Evolutionary conservation across 2,113 vertebrate genomes (phyloP), one percentile per base, ranked within the genome.

Genomic region (Pseudopipra pipra): DNA sequence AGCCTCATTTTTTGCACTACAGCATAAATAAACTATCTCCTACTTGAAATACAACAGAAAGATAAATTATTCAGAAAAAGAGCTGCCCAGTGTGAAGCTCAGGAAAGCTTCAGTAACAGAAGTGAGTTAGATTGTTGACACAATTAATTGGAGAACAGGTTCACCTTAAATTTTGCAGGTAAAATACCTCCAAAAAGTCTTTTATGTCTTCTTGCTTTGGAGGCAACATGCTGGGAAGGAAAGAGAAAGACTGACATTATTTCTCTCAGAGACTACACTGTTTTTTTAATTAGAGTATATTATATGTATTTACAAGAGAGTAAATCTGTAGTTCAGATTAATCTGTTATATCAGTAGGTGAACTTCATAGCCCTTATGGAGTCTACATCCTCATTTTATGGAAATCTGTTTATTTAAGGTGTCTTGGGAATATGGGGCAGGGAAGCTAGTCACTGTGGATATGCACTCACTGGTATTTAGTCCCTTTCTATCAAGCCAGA

Each of bases 1-100:
- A 12, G 43, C 33, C 23, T 41, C 5, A 2, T 47, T 12, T 19
- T 30, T 78, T 2, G 0, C 7, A 11, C 12, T n/a, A 4, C 7
- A 11, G 8, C 25, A 4, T 39, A 72, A 49, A 10, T 30, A 49
- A 86, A 56, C 24, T 4, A 18, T 39, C 23, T 28, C 43, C 54
- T 56, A 14, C 47, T 33, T 65, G 24, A 66, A 72, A 80, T 41
- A 11, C 46, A 24, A 39, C 20, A 59, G 30, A 62, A 87, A 67
- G 61, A 61, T 2, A 18, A 67, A 39, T 61, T 51, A 8, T 52
- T 74, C 15, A 25, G 27, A 49, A 61, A 80, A 89, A 9, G 28
- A 61, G 14, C 8, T 44, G 39, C 44, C 10, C 15, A 21, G 14
- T 61, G 46, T 43, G n/a, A 91, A 71, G 30, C 4, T 6, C 6